These are phyloP conservation scores for Sialis fuliginosa DNA, from an alignment of 2,888 invertebrate species.

Conservation along the genomic window DNA sequence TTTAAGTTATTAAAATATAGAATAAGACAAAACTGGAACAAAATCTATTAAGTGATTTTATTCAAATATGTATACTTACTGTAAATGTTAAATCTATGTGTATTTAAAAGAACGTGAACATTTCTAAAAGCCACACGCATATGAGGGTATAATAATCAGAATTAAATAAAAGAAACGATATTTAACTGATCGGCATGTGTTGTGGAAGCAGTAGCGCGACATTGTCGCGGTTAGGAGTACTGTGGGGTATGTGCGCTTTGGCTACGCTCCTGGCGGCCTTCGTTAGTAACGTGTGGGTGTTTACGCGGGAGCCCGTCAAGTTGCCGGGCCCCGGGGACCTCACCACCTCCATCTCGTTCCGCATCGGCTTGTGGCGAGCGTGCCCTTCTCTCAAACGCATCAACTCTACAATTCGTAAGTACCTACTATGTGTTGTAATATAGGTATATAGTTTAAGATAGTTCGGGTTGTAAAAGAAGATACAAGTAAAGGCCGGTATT, in stretches of 20 bases:
- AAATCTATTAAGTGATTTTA: no score
- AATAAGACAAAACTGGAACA: no score
- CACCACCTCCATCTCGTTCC: constrained; percentile 27
- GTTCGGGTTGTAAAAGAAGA: no score
- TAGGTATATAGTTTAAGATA: no score
- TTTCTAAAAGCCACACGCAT: no score
- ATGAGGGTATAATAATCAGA: no score
- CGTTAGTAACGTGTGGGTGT: constrained; percentile 30
- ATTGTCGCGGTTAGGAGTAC: constrained; percentile 26
- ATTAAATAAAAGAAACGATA: no score
- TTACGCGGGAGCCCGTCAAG: constrained; percentile 28
- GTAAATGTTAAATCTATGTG: no score
- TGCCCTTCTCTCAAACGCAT: constrained; percentile 28
- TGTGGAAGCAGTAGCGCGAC: constrained; percentile 13
- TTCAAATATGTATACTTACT: no score
- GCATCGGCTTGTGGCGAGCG: constrained; percentile 31
- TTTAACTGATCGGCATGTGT: constrained; percentile 5
- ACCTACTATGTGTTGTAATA: not conserved
- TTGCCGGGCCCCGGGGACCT: constrained; percentile 22
- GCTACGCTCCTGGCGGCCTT: constrained; percentile 28
- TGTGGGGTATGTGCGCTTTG: constrained; percentile 27
- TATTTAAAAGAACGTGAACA: no score
- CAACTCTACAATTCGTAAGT: constrained; percentile 29
- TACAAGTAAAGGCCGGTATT: no score
- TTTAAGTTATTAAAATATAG: no score